Conservation (phyloP, 2,888 invertebrate genomes). For the Melieria crassipennis region DNA sequence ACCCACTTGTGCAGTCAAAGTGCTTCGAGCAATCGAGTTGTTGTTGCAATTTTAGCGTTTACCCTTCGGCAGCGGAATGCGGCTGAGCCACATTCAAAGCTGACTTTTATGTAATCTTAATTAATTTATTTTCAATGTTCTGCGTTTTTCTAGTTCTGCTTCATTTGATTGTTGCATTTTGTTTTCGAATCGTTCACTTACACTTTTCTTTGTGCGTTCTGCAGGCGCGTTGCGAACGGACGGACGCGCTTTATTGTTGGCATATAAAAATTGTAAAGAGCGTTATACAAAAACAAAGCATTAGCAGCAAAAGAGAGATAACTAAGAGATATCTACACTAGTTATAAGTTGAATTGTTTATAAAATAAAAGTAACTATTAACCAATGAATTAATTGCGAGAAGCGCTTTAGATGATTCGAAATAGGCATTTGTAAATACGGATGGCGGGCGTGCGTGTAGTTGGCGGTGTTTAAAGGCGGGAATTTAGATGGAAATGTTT, state of each 20-base stretch:
- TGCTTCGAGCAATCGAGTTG: conserved; percentile 18
- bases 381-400: no score
- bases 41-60: conserved; percentile 45
- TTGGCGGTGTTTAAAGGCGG: no score
- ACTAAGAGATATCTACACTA: conserved; percentile 32
- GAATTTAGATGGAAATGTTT: no score
- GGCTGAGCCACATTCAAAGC: conserved; percentile 53
- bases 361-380: background rate
- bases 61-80: conserved; percentile 39
- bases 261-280: background rate
- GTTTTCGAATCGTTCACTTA: background rate
- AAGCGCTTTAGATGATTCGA: no score
- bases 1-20: no score
- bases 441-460: no score
- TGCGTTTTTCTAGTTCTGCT: background rate
- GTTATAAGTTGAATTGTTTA: conserved; percentile 33
- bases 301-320: background rate
- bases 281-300: conserved; percentile 1
- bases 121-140: background rate
- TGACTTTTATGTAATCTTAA: no score
- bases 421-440: no score
- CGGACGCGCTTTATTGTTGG: no score
- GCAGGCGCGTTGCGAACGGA: no score
- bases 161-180: background rate
- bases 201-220: background rate